Evolutionary conservation across 2,797 vertebrate genomes (phyloP).

Genomic region (Pampus argenteus): DNA sequence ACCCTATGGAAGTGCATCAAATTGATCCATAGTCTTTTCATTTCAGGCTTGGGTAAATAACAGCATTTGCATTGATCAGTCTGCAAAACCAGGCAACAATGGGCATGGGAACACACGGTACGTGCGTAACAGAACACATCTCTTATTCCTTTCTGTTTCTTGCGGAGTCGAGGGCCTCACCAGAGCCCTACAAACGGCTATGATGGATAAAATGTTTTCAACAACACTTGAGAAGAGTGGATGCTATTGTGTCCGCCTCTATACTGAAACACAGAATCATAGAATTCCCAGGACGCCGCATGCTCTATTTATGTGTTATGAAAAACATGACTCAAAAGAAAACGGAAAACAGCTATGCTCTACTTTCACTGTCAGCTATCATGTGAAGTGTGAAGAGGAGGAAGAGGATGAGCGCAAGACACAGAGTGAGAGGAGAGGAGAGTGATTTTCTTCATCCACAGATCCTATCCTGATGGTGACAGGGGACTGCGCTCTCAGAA

Average conservation of each 20-base stretch:
- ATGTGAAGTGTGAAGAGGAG: slow-evolving; percentile 80
- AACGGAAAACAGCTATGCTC: slow-evolving; percentile 78
- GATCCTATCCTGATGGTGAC: slow-evolving; percentile 79
- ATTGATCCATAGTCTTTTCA: slow-evolving; percentile 88
- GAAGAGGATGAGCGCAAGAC: slow-evolving; percentile 71
- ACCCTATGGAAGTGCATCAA: slow-evolving; percentile 84
- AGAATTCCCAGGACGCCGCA: slow-evolving; percentile 80
- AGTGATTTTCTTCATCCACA: slow-evolving; percentile 80
- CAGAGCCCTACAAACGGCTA: slow-evolving; percentile 75
- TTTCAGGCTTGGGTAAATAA: slow-evolving; percentile 90
- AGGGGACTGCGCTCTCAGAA: slow-evolving; percentile 76
- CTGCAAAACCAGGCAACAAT: slow-evolving; percentile 79
- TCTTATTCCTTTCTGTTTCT: slow-evolving; percentile 73
- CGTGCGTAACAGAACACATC: slow-evolving; percentile 68
- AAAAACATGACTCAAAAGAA: slow-evolving; percentile 84
- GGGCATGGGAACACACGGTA: slow-evolving; percentile 52
- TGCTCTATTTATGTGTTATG: slow-evolving; percentile 84
- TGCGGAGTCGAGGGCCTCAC: slow-evolving; percentile 71
- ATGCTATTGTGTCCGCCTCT: slow-evolving; percentile 80
- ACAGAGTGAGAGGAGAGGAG: slow-evolving; percentile 64
- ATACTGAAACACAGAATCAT: slow-evolving; percentile 75
- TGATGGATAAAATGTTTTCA: slow-evolving; percentile 83
- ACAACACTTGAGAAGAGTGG: slow-evolving; percentile 80
- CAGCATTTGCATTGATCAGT: slow-evolving; percentile 89
- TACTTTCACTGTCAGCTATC: slow-evolving; percentile 81